Evolutionary conservation across 2,888 invertebrate species (phyloP).

Genomic region (Zelleria hepariella): DNA sequence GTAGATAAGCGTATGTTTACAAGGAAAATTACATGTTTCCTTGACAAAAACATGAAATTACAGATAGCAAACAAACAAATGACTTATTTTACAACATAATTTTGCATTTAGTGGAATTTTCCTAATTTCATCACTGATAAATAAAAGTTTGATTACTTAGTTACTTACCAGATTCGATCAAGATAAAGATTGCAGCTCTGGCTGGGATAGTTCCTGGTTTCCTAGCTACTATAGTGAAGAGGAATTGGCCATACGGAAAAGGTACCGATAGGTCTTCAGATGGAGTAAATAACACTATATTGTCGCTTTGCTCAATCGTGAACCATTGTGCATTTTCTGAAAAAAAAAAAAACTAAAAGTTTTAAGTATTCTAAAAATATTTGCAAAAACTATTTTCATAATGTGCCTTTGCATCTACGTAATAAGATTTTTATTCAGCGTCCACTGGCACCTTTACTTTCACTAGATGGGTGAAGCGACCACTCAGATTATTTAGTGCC

Average conservation of each 20-base stretch:
- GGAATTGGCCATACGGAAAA: background rate
- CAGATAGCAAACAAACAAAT: background rate
- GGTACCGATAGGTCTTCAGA: background rate
- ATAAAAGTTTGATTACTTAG: too few relatives aligned
- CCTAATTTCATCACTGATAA: background rate
- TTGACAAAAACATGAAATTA: background rate
- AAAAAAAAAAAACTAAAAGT: too few relatives aligned
- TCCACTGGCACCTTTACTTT: too few relatives aligned
- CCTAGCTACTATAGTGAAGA: background rate
- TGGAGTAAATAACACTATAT: constrained; percentile 15
- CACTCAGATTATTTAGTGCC: too few relatives aligned
- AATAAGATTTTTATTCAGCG: too few relatives aligned
- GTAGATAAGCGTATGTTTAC: background rate
- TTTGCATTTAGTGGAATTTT: background rate
- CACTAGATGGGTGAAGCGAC: too few relatives aligned
- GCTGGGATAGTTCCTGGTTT: background rate
- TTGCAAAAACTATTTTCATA: too few relatives aligned
- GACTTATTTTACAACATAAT: background rate
- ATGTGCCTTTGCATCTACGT: too few relatives aligned
- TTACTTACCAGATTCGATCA: background rate
- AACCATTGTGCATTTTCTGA: constrained; percentile 22
- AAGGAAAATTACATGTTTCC: background rate
- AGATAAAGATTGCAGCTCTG: background rate
- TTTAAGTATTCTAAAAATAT: too few relatives aligned
- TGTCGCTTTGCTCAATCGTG: constrained; percentile 11